phyloP scores from a whole-genome alignment of 2,888 invertebrate species.

The Spodoptera exigua region DNA sequence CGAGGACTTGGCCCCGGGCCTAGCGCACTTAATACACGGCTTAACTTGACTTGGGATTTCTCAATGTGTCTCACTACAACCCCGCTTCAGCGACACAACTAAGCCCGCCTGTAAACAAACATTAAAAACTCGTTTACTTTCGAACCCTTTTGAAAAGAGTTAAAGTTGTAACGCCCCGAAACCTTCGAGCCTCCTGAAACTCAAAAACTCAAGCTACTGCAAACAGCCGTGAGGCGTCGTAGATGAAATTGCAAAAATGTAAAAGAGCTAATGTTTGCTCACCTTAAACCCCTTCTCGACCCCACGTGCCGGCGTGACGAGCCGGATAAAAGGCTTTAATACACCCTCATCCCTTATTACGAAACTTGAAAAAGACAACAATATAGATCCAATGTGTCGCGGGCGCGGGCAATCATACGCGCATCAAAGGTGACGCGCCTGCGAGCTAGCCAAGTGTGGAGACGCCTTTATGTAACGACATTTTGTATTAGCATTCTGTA shows the following conservation, averaged over 20 bases:
- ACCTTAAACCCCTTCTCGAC: constrained; percentile 89
- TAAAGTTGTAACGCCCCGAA: constrained; percentile 79
- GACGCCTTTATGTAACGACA: constrained; percentile 78
- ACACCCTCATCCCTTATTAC: constrained; percentile 90
- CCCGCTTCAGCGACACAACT: constrained; percentile 67
- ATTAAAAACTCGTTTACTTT: constrained; percentile 82
- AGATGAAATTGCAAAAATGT: constrained; percentile 89
- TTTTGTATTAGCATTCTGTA: constrained; percentile 80
- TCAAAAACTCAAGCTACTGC: constrained; percentile 75
- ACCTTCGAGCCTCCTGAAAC: constrained; percentile 72
- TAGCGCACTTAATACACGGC: constrained; percentile 80
- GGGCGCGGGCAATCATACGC: constrained; percentile 89
- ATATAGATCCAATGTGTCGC: constrained; percentile 89
- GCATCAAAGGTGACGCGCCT: constrained; percentile 87
- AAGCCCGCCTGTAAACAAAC: constrained; percentile 72
- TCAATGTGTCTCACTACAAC: constrained; percentile 64
- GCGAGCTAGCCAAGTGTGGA: constrained; percentile 86
- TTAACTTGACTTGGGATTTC: constrained; percentile 76
- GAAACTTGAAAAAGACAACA: constrained; percentile 90
- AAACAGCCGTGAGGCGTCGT: constrained; percentile 85
- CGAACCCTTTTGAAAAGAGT: constrained; percentile 80
- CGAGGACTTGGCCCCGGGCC: constrained; percentile 84
- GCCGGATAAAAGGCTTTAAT: constrained; percentile 90
- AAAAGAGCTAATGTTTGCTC: constrained; percentile 89
- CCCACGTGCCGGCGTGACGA: constrained; percentile 87